These are phyloP conservation scores for Drosophila jambulina DNA, from an alignment of 1,140 invertebrate species.

Conservation along the genomic window DNA sequence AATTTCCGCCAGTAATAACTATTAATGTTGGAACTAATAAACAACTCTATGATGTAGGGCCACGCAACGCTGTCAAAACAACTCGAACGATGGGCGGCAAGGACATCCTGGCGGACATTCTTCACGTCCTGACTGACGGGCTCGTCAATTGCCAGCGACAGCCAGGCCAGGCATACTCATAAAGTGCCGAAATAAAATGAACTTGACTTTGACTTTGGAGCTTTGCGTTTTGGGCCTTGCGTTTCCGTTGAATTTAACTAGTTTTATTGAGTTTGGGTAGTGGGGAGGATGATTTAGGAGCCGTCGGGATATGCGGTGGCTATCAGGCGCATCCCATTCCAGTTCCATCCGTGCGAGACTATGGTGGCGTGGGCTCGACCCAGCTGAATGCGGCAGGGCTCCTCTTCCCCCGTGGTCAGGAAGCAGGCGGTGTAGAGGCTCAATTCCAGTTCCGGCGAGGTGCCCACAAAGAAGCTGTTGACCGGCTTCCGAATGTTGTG, in stretches of 20 bases:
- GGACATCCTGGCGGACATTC: conserved; percentile 5
- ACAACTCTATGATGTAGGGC: conserved; percentile 38
- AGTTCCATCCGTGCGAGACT: conserved; percentile 89
- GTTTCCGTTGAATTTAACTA: conserved; percentile 23
- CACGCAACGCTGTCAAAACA: conserved; percentile 66
- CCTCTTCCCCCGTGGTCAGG: conserved; percentile 88
- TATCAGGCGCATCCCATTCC: conserved; percentile 90
- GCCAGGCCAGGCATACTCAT: conserved; percentile 22
- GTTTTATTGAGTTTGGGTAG: conserved; percentile 30
- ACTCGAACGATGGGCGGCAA: conserved; percentile 20
- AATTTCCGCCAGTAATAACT: conserved; percentile 44
- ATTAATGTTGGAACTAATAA: conserved; percentile 61
- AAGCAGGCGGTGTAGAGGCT: conserved; percentile 95
- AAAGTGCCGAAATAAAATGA: conserved; percentile 44
- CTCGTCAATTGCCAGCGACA: conserved; percentile 47
- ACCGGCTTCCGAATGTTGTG: conserved; percentile 90
- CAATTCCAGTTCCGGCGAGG: conserved; percentile 96
- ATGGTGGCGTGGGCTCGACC: conserved; percentile 89
- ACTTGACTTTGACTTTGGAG: conserved; percentile 52
- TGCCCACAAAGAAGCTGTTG: conserved; percentile 93
- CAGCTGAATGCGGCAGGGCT: conserved; percentile 90
- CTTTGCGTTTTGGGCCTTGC: conserved; percentile 10
- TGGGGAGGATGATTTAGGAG: conserved; percentile 10
- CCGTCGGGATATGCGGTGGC: conserved; percentile 88
- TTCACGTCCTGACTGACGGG: conserved; percentile 43